These are phyloP conservation scores for Agrotis ipsilon DNA, from an alignment of 2,888 invertebrate species.

Conservation along the genomic window DNA sequence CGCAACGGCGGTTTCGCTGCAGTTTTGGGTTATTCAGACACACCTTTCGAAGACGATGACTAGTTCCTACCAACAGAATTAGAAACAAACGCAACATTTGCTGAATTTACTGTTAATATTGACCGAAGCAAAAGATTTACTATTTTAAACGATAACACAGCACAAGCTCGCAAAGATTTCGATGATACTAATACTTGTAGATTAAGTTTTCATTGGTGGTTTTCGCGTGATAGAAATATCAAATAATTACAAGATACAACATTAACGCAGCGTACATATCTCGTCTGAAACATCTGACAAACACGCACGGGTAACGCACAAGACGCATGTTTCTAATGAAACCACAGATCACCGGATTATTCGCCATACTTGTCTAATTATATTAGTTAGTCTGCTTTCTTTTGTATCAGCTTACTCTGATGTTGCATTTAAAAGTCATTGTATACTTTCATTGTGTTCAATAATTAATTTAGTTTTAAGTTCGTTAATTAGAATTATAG, in stretches of 20 bases:
- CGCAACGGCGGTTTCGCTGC: slow-evolving; percentile 42
- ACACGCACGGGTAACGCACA: slow-evolving; percentile 56
- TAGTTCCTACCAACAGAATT: not conserved
- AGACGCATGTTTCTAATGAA: slow-evolving; percentile 57
- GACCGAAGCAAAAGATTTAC: too few relatives aligned
- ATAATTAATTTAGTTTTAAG: too few relatives aligned
- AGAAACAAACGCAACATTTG: not conserved
- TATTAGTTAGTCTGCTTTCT: slow-evolving; percentile 50
- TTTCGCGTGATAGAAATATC: slow-evolving; percentile 8
- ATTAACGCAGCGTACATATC: slow-evolving; percentile 37
- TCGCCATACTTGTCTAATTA: slow-evolving; percentile 60
- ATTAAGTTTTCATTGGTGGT: not conserved
- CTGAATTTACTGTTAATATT: not conserved
- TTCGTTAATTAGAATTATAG: too few relatives aligned
- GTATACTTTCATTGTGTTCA: too few relatives aligned
- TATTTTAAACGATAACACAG: too few relatives aligned
- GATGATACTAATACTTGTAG: slow-evolving; percentile 5
- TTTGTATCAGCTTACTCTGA: slow-evolving; percentile 35
- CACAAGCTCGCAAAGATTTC: slow-evolving; percentile 2
- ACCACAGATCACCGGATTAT: slow-evolving; percentile 62
- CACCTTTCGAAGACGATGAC: slow-evolving; percentile 25
- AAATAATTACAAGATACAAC: slow-evolving; percentile 26
- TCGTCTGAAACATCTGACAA: slow-evolving; percentile 48
- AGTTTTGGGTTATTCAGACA: slow-evolving; percentile 41
- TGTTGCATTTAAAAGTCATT: too few relatives aligned